phyloP scores from a whole-genome alignment of 2,888 invertebrate species.

The Erynnis tages region DNA sequence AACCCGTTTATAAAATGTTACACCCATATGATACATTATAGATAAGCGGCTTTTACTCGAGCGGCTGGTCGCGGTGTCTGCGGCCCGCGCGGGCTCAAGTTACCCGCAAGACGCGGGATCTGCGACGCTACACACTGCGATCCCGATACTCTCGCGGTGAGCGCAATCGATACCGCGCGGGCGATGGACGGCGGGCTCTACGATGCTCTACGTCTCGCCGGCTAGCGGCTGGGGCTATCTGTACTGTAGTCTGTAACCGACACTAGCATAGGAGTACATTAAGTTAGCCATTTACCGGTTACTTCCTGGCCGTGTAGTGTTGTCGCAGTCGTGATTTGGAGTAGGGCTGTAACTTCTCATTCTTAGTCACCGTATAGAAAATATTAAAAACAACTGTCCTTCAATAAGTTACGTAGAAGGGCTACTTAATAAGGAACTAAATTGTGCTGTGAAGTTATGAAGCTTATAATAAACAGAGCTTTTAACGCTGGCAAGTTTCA shows the following conservation, averaged over 20 bases:
- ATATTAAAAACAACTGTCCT: no score
- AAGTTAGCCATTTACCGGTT: conserved; percentile 20
- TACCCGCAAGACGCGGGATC: conserved; percentile 1
- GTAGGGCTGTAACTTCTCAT: conserved; percentile 9
- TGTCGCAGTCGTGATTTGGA: conserved; percentile 13
- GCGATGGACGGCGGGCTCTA: conserved; percentile 11
- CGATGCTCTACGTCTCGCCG: conserved; percentile 10
- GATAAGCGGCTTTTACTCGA: conserved; percentile 20
- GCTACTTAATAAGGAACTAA: no score
- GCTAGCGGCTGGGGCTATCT: conserved; percentile 4
- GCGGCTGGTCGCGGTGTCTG: no score
- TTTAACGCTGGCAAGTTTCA: not conserved
- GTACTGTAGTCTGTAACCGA: no score
- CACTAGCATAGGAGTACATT: no score
- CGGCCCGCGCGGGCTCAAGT: conserved; percentile 3
- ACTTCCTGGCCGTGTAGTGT: conserved; percentile 16
- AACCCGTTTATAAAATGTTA: conserved; percentile 23
- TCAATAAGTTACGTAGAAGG: no score
- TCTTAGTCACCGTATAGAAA: no score
- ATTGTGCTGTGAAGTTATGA: no score
- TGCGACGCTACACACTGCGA: conserved; percentile 9
- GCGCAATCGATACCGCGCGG: not conserved
- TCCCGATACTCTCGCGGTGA: not conserved
- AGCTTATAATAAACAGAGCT: not conserved
- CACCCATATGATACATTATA: conserved; percentile 17